Percentiles rank a stretch among this genome's conserved stretches.
phyloP scores from a whole-genome alignment of 2,113 vertebrate genomes.

The Charina bottae region DNA sequence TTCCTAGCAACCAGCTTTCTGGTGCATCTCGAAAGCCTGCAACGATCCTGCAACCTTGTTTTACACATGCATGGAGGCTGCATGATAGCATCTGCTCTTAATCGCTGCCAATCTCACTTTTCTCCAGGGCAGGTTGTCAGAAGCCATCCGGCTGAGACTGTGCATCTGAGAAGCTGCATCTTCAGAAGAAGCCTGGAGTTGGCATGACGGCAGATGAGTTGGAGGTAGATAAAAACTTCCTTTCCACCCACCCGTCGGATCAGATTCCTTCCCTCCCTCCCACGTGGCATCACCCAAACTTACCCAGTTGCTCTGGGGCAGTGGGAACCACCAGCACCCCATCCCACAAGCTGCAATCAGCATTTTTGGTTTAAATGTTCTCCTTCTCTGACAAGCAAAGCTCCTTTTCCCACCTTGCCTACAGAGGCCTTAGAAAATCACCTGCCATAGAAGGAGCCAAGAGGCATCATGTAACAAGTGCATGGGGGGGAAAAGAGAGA shows the following conservation, averaged over 20 bases:
- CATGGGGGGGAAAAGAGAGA: not conserved
- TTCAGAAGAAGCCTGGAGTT: conserved; percentile 34
- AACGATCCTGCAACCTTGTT: not conserved
- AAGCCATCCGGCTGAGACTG: conserved; percentile 37
- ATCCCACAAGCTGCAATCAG: not conserved
- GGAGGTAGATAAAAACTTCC: conserved; percentile 49
- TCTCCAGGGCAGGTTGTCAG: not conserved
- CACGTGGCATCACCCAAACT: not conserved
- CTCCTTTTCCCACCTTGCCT: not conserved
- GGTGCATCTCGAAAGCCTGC: not conserved
- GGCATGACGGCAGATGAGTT: conserved; percentile 40
- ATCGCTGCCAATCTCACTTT: not conserved
- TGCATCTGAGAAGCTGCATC: conserved; percentile 8
- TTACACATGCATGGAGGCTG: too few relatives aligned
- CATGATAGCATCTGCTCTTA: not conserved
- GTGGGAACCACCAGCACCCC: conserved; percentile 11
- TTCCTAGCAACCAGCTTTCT: not conserved
- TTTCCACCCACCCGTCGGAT: conserved; percentile 38
- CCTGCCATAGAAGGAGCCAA: not conserved
- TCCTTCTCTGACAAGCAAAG: not conserved
- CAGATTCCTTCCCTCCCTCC: not conserved
- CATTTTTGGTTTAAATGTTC: not conserved
- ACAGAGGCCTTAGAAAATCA: not conserved
- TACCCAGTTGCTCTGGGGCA: not conserved
- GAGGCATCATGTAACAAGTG: not conserved